Percentiles rank a stretch among this genome's conserved stretches.
phyloP scores from a whole-genome alignment of 1,140 invertebrate genomes.

The Apis mellifera region DNA sequence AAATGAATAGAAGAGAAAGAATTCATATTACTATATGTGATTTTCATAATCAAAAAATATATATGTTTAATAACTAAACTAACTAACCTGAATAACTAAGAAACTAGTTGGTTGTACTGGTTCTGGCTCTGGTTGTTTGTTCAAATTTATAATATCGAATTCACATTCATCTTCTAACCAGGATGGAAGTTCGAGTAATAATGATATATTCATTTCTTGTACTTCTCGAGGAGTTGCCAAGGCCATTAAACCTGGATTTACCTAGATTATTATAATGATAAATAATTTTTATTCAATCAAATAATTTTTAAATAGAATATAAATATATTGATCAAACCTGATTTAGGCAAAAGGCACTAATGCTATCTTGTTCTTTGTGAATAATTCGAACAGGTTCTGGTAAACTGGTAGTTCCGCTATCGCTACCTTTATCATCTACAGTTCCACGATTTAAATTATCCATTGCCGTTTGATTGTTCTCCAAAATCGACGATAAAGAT shows the following conservation, averaged over 20 bases:
- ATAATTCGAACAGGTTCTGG: constrained; percentile 96
- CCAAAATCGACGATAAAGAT: constrained; percentile 79
- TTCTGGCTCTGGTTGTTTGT: constrained; percentile 88
- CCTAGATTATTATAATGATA: constrained; percentile 80
- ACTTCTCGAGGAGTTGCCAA: constrained; percentile 97
- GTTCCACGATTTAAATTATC: constrained; percentile 75
- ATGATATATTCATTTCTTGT: constrained; percentile 97
- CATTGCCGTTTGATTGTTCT: constrained; percentile 75
- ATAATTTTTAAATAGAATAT: background rate
- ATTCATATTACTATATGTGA: no score
- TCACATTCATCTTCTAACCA: constrained; percentile 98
- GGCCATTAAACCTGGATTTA: constrained; percentile 91
- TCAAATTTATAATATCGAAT: constrained; percentile 94
- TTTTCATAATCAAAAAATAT: background rate
- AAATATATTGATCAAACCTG: constrained; percentile 82
- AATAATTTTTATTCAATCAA: no score
- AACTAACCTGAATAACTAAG: constrained; percentile 91
- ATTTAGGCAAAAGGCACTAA: constrained; percentile 98
- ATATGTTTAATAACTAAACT: background rate
- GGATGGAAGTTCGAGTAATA: constrained; percentile 92
- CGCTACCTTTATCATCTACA: constrained; percentile 78
- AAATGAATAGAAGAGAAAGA: background rate
- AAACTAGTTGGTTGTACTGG: constrained; percentile 89
- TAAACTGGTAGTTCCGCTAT: constrained; percentile 81
- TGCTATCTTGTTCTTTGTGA: constrained; percentile 99